These are phyloP conservation scores for Deilephila elpenor DNA, from an alignment of 2,888 invertebrate species.

Conservation along the genomic window DNA sequence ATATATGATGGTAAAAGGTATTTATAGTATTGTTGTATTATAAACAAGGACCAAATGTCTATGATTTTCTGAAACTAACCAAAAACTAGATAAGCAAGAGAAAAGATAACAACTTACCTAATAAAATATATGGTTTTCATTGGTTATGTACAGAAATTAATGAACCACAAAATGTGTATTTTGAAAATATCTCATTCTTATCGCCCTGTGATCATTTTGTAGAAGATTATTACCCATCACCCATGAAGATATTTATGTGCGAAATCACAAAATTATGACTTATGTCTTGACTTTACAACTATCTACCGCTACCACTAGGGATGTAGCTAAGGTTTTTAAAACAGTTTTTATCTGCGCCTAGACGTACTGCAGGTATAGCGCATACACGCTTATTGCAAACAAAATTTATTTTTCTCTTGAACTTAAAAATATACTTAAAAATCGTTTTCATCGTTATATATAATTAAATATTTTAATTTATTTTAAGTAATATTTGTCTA, in stretches of 20 bases:
- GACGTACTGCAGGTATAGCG: too few relatives aligned
- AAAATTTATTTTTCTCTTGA: too few relatives aligned
- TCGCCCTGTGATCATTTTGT: background rate
- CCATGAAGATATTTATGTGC: background rate
- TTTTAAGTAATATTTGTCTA: too few relatives aligned
- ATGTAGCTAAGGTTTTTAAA: too few relatives aligned
- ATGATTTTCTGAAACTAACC: background rate
- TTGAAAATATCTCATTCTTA: conserved; percentile 4
- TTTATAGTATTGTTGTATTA: background rate
- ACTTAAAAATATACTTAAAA: too few relatives aligned
- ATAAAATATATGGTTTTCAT: background rate
- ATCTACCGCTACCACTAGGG: too few relatives aligned
- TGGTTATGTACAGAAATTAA: background rate
- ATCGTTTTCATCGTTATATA: too few relatives aligned
- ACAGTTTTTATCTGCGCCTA: too few relatives aligned
- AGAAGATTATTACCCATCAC: background rate
- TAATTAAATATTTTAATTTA: too few relatives aligned
- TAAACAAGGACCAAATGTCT: background rate
- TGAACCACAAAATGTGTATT: conserved; percentile 6
- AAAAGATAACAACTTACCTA: conserved; percentile 1
- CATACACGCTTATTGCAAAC: too few relatives aligned
- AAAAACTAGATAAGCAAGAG: background rate
- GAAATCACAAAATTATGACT: too few relatives aligned
- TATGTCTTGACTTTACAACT: too few relatives aligned
- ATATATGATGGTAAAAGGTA: background rate